Conservation (phyloP, 2,888 invertebrate species). For the Drosophila seclusa region DNA sequence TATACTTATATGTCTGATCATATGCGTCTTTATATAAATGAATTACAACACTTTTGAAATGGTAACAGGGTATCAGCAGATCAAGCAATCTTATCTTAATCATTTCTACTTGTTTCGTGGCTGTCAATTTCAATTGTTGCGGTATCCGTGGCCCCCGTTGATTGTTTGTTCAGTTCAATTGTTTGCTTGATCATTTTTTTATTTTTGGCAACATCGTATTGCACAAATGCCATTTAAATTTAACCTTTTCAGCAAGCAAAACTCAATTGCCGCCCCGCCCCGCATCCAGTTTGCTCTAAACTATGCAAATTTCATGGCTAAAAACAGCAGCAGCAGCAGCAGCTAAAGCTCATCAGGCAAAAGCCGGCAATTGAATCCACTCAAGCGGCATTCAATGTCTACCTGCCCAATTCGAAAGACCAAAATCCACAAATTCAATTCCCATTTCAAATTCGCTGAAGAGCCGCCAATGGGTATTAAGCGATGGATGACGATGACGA, state of each 20-base stretch:
- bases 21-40: background rate
- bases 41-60: background rate
- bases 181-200: constrained; percentile 53
- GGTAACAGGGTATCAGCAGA: constrained; percentile 25
- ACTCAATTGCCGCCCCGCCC: constrained; percentile 46
- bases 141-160: constrained; percentile 44
- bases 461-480: constrained; percentile 28
- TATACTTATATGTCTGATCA: background rate
- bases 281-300: constrained; percentile 13
- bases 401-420: constrained; percentile 58
- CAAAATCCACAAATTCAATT: constrained; percentile 31
- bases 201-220: constrained; percentile 66
- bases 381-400: constrained; percentile 68
- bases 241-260: constrained; percentile 66
- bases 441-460: constrained; percentile 50
- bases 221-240: constrained; percentile 78
- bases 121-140: constrained; percentile 50
- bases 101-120: constrained; percentile 11
- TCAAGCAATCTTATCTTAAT: background rate
- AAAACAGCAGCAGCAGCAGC: constrained; percentile 25
- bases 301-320: constrained; percentile 80
- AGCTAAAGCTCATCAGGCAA: constrained; percentile 55
- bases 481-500: constrained; percentile 30
- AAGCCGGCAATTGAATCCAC: constrained; percentile 58
- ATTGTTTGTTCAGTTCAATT: constrained; percentile 67